phyloP scores from a whole-genome alignment of 2,888 invertebrate species.

The Gymnoscelis rufifasciata region DNA sequence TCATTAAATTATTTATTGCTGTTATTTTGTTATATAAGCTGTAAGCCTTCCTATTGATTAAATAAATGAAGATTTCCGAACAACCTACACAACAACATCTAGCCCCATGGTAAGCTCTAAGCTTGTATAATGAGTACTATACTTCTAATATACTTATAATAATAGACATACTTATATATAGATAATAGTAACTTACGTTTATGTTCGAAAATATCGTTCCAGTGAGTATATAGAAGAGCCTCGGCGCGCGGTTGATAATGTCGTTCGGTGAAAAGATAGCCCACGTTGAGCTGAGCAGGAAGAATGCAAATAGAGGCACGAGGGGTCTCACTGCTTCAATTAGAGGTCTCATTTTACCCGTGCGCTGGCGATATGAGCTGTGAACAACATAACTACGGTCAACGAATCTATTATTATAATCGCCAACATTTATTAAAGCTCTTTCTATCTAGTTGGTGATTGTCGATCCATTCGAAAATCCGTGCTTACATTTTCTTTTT shows the following conservation, averaged over 20 bases:
- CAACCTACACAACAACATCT: too few relatives aligned
- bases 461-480: too few relatives aligned
- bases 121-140: too few relatives aligned
- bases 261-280: conserved; percentile 87
- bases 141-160: too few relatives aligned
- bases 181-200: conserved; percentile 85
- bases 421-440: background rate
- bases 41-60: too few relatives aligned
- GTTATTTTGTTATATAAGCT: too few relatives aligned
- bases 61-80: too few relatives aligned
- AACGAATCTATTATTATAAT: background rate
- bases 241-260: conserved; percentile 89
- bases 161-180: too few relatives aligned
- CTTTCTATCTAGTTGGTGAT: too few relatives aligned
- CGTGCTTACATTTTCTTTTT: too few relatives aligned
- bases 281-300: conserved; percentile 89
- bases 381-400: background rate
- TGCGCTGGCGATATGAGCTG: conserved; percentile 90
- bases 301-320: conserved; percentile 86
- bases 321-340: conserved; percentile 93
- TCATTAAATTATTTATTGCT: too few relatives aligned
- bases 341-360: conserved; percentile 90
- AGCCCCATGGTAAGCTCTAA: too few relatives aligned
- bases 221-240: conserved; percentile 91
- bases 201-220: conserved; percentile 99